Evolutionary conservation across 2,888 invertebrate genomes (phyloP).

Genomic region (Myathropa florea): DNA sequence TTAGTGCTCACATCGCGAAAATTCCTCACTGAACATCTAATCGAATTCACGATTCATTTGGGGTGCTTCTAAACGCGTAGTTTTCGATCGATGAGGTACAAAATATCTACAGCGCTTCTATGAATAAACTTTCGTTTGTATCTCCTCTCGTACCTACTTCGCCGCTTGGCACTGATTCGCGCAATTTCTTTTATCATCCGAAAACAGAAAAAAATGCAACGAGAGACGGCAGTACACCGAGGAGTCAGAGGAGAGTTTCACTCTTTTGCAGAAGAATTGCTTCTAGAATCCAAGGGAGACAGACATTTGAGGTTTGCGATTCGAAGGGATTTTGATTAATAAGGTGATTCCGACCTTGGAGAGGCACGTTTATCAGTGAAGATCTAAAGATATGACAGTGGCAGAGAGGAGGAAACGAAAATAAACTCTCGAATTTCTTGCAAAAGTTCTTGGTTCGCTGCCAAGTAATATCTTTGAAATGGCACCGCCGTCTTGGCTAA

Average conservation of each 20-base stretch:
- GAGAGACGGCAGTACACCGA: neutral
- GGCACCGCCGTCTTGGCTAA: neutral
- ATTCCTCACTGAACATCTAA: slow-evolving; percentile 5
- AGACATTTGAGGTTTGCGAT: neutral
- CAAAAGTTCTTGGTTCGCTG: neutral
- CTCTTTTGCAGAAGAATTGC: neutral
- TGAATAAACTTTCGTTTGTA: slow-evolving; percentile 54
- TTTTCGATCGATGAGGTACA: slow-evolving; percentile 36
- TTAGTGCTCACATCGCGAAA: slow-evolving; percentile 21
- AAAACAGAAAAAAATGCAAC: slow-evolving; percentile 10
- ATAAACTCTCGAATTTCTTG: neutral
- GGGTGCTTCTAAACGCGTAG: slow-evolving; percentile 57
- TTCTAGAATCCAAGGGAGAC: slow-evolving; percentile 4
- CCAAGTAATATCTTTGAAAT: slow-evolving; percentile 1
- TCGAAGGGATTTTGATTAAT: neutral
- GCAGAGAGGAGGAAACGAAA: neutral
- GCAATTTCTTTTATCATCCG: slow-evolving; percentile 54
- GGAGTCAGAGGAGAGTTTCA: neutral
- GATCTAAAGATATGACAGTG: neutral
- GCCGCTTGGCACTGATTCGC: slow-evolving; percentile 52
- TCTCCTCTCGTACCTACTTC: slow-evolving; percentile 10
- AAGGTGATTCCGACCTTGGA: neutral
- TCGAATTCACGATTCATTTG: slow-evolving; percentile 36
- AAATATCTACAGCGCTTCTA: slow-evolving; percentile 46
- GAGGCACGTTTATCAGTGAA: neutral